A percentile compares a stretch with the other conserved stretches of the same genome.
These are phyloP conservation scores for Syrphus vitripennis DNA, from an alignment of 2,888 invertebrate genomes.

Conservation along the genomic window DNA sequence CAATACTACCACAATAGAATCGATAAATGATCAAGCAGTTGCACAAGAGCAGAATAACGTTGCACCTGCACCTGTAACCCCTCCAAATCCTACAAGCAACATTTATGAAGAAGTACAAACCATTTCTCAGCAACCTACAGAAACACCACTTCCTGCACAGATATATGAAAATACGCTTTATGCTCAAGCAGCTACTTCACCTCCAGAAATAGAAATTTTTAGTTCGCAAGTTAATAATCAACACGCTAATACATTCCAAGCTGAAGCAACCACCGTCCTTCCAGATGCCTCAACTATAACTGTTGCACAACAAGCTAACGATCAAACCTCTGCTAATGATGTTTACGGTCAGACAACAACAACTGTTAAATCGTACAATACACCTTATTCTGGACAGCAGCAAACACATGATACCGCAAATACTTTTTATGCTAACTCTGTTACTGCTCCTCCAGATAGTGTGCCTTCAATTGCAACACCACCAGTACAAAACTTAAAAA, in stretches of 20 bases:
- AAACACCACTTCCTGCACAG: not conserved
- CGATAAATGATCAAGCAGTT: not conserved
- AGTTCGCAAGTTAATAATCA: not conserved
- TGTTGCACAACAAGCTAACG: not conserved
- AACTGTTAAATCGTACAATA: not conserved
- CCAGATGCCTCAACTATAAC: not conserved
- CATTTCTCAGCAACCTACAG: not conserved
- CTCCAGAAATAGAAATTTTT: not conserved
- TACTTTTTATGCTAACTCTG: not conserved
- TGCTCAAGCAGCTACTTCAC: not conserved
- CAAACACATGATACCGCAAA: not conserved
- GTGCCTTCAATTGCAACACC: not conserved
- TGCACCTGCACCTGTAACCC: not conserved
- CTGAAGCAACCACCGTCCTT: not conserved
- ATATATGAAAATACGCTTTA: not conserved
- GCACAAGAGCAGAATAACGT: not conserved
- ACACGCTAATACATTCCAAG: not conserved
- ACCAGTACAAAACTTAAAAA: not conserved
- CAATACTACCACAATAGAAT: too few species aligned
- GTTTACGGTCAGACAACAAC: not conserved
- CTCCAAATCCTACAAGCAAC: not conserved
- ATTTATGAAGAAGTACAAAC: not conserved
- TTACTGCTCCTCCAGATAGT: too few species aligned
- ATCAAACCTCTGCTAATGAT: not conserved
- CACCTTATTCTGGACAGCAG: not conserved